Evolutionary conservation across 23 tunicate genomes (phyloP).

Genomic region (Phallusia fumigata): DNA sequence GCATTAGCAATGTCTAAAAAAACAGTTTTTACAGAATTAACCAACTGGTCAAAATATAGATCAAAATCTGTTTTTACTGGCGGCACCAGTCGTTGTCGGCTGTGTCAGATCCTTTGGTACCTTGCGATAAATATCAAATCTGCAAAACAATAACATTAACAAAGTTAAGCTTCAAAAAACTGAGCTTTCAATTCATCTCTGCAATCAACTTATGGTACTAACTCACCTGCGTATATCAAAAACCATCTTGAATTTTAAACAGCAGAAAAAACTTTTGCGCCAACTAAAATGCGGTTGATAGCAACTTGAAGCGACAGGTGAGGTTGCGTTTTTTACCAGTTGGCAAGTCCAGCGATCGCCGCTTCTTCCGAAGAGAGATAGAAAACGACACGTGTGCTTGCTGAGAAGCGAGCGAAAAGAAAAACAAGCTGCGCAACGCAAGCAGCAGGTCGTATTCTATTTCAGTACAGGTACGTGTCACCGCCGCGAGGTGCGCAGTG

Average conservation of each 20-base stretch:
- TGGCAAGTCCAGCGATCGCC: too few relatives aligned
- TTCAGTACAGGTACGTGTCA: constrained; percentile 5
- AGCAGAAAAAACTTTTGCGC: too few relatives aligned
- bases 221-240: neutral
- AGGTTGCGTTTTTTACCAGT: too few relatives aligned
- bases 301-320: neutral
- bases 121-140: constrained; percentile 98
- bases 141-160: constrained; percentile 27
- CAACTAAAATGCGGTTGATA: neutral
- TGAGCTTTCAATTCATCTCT: neutral
- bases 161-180: neutral
- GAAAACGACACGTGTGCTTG: neutral
- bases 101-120: constrained; percentile 99
- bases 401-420: neutral
- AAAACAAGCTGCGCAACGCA: neutral
- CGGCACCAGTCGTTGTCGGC: constrained; percentile 96
- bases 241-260: neutral
- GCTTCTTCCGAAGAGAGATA: neutral
- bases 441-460: neutral
- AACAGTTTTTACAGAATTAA: too few relatives aligned
- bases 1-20: too few relatives aligned
- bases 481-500: neutral
- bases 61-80: constrained; percentile 42
- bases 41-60: too few relatives aligned
- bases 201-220: neutral